phyloP scores from a whole-genome alignment of 2,888 invertebrate genomes.

The Pherbina coryleti region DNA sequence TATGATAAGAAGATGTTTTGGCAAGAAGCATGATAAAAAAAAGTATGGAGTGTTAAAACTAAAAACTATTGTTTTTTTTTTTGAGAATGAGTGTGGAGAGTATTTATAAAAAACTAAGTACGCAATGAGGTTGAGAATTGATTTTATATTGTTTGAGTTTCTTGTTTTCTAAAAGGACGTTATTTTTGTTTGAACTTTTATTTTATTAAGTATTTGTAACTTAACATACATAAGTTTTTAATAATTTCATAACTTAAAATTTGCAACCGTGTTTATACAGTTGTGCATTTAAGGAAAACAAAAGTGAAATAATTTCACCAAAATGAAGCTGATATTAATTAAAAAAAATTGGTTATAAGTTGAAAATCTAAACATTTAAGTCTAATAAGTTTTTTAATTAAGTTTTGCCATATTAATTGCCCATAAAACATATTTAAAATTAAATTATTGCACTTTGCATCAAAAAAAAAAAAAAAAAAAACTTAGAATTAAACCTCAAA shows the following conservation, averaged over 20 bases:
- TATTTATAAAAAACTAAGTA: neutral
- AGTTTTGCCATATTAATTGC: neutral
- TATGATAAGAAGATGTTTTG: too few species aligned
- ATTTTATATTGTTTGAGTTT: neutral
- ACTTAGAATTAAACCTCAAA: conserved; percentile 7
- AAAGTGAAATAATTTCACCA: too few species aligned
- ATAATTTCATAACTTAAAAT: neutral
- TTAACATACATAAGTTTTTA: conserved; percentile 4
- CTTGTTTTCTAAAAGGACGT: conserved; percentile 31
- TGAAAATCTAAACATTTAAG: neutral
- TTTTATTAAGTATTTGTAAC: conserved; percentile 21
- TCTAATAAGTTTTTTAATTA: neutral
- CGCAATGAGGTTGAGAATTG: neutral
- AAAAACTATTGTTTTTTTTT: neutral
- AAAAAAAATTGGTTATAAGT: neutral
- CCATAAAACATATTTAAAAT: neutral
- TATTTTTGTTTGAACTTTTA: conserved; percentile 43
- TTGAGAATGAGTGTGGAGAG: neutral
- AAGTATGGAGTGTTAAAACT: neutral
- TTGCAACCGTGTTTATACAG: neutral
- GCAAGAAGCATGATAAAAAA: neutral
- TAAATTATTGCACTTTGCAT: conserved; percentile 24
- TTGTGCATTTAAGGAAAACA: too few species aligned
- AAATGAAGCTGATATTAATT: too few species aligned
- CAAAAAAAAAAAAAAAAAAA: neutral